Evolutionary conservation across 2,113 vertebrate species (phyloP).

Genomic region (Capreolus pygargus): DNA sequence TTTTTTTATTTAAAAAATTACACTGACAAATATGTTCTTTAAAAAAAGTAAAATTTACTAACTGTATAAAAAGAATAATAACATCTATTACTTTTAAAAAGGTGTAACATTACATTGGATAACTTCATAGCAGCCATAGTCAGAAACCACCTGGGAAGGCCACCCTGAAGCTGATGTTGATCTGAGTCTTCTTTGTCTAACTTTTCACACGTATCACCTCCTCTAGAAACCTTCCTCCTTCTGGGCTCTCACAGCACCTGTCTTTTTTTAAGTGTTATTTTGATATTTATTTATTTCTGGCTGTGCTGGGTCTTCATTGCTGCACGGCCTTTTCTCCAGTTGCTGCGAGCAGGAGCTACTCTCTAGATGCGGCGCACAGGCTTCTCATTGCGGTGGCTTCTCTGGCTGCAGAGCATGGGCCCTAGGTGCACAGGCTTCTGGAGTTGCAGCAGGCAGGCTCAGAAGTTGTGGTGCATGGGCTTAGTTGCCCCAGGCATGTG

Average conservation of each 20-base stretch:
- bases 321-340: neutral
- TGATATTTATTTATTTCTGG: neutral
- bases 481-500: neutral
- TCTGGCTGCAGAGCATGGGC: neutral
- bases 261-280: neutral
- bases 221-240: neutral
- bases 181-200: neutral
- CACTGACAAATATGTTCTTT: neutral
- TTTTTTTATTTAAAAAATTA: neutral
- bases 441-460: neutral
- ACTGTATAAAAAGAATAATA: neutral
- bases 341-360: neutral
- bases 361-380: fast-evolving
- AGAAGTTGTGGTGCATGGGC: neutral
- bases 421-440: fast-evolving
- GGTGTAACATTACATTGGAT: neutral
- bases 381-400: neutral
- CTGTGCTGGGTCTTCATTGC: neutral
- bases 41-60: neutral
- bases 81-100: neutral
- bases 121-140: neutral
- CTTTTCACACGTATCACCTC: neutral
- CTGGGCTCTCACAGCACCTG: neutral
- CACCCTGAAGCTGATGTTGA: neutral
- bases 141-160: neutral